Evolutionary conservation across 2,113 vertebrate genomes (phyloP), one percentile per base, ranked within the genome.

Genomic region (Actenoides lindsayi): DNA sequence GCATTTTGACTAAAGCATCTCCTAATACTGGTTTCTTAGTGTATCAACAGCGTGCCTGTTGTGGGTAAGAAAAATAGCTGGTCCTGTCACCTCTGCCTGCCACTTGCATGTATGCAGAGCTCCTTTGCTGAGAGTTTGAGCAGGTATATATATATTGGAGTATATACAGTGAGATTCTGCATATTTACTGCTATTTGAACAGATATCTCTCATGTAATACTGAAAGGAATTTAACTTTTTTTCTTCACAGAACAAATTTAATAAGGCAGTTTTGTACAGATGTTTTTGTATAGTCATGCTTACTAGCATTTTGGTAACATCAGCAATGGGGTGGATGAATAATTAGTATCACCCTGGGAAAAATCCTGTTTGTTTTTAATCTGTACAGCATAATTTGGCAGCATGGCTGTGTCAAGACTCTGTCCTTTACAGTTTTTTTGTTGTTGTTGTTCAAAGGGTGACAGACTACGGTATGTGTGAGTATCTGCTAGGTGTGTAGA

Each of bases 1-100:
- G 94, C 27, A 95, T 97, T 97, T 97, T 97, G 97, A 97, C 97
- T 96, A 94, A 83, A 95, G 81, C 96, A 94, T 96, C 87, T 95
- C 83, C 92, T 92, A 64, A 48, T 91, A 81, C 82, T 76, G 87
- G 64, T 96, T 94, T 73, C 41, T 81, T 41, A 48, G 77, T 65
- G n/a, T 84, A 91, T 90, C 96, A 92, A 93, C 83, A 96, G 67
- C 71, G 93, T 96, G 83, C 89, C 21, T 19, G 70, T 91, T 41
- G 5, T 79, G 42, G 44, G 37, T 90, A 37, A 87, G 92, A 92
- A 94, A 83, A 94, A 83, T 63, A 90, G 37, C 65, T 48, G 27
- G 17, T n/a, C 87, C 76, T 20, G 25, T 81, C 13, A 24, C 71
- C 50, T 80, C 39, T 89, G 21, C 39, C 81, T 91, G 77, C 75